These are phyloP conservation scores for Tanytarsus gracilentus DNA, from an alignment of 2,888 invertebrate species.

Conservation along the genomic window DNA sequence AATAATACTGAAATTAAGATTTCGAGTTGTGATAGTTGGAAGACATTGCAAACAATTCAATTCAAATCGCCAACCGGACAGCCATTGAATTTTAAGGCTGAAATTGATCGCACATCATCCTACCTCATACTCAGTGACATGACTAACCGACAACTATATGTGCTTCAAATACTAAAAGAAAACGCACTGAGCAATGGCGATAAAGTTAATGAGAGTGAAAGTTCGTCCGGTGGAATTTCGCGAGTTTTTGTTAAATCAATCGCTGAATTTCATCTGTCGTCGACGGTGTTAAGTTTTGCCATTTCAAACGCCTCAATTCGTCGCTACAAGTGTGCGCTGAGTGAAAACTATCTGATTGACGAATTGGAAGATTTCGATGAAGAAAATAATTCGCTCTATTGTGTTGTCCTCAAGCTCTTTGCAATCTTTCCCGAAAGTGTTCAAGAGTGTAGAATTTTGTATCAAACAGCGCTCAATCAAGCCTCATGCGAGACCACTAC, in stretches of 20 bases:
- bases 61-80: constrained; percentile 49
- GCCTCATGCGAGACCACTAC: too few species aligned
- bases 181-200: constrained; percentile 37
- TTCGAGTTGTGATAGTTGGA: constrained; percentile 95
- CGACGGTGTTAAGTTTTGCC: constrained; percentile 81
- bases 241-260: constrained; percentile 62
- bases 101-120: constrained; percentile 74
- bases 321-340: constrained; percentile 44
- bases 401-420: constrained; percentile 53
- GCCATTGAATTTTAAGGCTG: constrained; percentile 45
- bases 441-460: constrained; percentile 71
- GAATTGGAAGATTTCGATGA: constrained; percentile 53
- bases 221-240: not conserved
- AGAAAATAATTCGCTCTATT: constrained; percentile 48
- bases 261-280: constrained; percentile 78
- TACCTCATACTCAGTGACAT: constrained; percentile 85
- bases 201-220: not conserved
- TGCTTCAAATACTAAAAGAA: constrained; percentile 62
- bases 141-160: constrained; percentile 72
- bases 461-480: constrained; percentile 44
- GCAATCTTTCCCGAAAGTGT: constrained; percentile 81
- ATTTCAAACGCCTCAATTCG: constrained; percentile 66
- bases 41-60: constrained; percentile 77
- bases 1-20: constrained; percentile 83
- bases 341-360: constrained; percentile 45